Base-by-base conservation (phyloP, 1,140 invertebrate genomes). In the Penaeus chinensis region DNA sequence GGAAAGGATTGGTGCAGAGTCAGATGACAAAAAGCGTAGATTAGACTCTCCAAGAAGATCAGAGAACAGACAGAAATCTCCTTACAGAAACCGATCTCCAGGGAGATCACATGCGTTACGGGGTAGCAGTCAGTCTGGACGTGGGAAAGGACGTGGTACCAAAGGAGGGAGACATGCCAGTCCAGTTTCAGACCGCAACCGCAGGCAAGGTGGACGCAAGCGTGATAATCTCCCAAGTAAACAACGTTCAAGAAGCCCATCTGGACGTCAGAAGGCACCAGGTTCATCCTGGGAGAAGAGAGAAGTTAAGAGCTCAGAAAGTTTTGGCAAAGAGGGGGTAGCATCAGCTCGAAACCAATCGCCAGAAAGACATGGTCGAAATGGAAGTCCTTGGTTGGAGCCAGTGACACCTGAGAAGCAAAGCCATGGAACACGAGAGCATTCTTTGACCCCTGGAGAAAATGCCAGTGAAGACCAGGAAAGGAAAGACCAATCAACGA, bases 351-450 rank as follows among this genome's bases (percentile, higher is more conserved):
- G 77, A 20, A 78, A 60, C 13, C 86, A 82, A 20, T 87, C 78
- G 18, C 80, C 86, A 47, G 80, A 82, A 24, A 87, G 86, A 42
- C 80, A 87, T 42, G 86, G 86, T 19, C 86, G 86, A 42, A 87
- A 82, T 83, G 86, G 86, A 47, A 87, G 86, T 54, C 86, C 86
- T 27, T 87, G 86, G 86, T 69, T 87, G 19, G 86, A 87, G 20
- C 86, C 86, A 37, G 86, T 87, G 18, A 87, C 86, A 47, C 86
- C 86, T 20, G 86, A 87, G 60, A 87, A 87, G 27, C 86, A 87
- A 78, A 79, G 74, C 32, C 80, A 82, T 20, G 65, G 37, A 19
- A 22, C 19, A 32, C n/a, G 61, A 22, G 86, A 87, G 47, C 71
- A 71, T 19, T 76, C 80, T 27, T 11, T 61, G 61, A 20, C 74